Conservation (phyloP, 2,113 vertebrate genomes). For the Aleadryas rufinucha region DNA sequence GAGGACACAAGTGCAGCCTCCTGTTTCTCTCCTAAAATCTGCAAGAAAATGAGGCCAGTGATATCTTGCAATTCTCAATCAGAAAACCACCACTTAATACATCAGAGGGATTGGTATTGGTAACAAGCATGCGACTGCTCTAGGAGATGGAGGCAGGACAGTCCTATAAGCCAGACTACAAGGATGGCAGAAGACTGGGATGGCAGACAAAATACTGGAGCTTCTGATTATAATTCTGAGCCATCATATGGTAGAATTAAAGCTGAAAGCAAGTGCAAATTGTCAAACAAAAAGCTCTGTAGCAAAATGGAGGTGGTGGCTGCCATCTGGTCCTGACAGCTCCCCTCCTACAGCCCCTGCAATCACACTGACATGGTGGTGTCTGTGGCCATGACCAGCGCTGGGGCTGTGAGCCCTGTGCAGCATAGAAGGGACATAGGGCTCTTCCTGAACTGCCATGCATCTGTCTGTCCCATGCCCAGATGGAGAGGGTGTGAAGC, state of each 20-base stretch:
- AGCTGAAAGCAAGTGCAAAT: neutral
- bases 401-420: neutral
- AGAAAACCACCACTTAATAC: neutral
- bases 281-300: neutral
- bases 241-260: neutral
- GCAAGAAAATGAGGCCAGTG: neutral
- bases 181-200: neutral
- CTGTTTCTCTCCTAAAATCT: neutral
- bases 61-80: neutral
- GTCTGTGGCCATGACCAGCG: accelerated
- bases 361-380: accelerated
- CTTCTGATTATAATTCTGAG: neutral
- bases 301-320: neutral
- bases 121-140: neutral
- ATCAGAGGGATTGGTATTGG: neutral
- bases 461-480: neutral
- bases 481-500: neutral
- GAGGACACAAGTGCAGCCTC: neutral
- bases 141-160: neutral
- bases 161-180: neutral
- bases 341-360: neutral
- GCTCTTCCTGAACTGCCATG: neutral
- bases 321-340: neutral
- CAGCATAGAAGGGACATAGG: neutral
- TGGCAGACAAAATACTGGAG: neutral